Base-by-base conservation (phyloP, 2,113 vertebrate genomes). In the Scomber japonicus region DNA sequence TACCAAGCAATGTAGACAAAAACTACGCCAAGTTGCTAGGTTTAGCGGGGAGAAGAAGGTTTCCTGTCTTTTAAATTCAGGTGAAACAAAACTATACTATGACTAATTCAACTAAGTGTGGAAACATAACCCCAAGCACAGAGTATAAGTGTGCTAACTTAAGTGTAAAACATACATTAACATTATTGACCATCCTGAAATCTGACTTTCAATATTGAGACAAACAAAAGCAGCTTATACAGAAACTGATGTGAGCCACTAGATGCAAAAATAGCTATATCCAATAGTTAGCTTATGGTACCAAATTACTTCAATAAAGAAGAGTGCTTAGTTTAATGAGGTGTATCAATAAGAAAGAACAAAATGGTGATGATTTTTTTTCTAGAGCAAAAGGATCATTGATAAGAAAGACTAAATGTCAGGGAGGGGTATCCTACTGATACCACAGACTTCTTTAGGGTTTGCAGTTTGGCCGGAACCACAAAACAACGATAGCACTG, bases 401-500 rank as follows among this genome's bases (percentile, higher is more conserved):
- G 14, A 60, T 54, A 35, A 31, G 17, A 30, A 68, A 48, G 19
- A 31, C 44, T 21, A 45, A 78, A 77, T 46, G 31, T 77, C 60
- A 75, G 63, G 60, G 68, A 78, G 67, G 19, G 59, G 35, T 71
- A 62, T 77, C 65, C 67, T 64, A 81, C 51, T 72, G 75, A 83
- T 57, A 46, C 61, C 62, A 54, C 62, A 80, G 75, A 71, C 69
- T 66, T 85, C 54, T 64, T 69, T 56, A 35, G 80, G 53, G 59
- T 79, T 75, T 71, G 64, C 78, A 78, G 67, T 74, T 59, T 65
- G 74, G 77, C 50, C 71, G 21, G 11, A 54, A 81, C 65, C 57
- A 82, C 71, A 66, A 79, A 78, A 82, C 48, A 63, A 77, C 46
- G 62, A 62, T 3, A 81, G 77, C 68, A 64, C 66, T 74, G 80